These are phyloP conservation scores for Diadegma fenestrale DNA, from an alignment of 2,888 invertebrate genomes.

Conservation along the genomic window DNA sequence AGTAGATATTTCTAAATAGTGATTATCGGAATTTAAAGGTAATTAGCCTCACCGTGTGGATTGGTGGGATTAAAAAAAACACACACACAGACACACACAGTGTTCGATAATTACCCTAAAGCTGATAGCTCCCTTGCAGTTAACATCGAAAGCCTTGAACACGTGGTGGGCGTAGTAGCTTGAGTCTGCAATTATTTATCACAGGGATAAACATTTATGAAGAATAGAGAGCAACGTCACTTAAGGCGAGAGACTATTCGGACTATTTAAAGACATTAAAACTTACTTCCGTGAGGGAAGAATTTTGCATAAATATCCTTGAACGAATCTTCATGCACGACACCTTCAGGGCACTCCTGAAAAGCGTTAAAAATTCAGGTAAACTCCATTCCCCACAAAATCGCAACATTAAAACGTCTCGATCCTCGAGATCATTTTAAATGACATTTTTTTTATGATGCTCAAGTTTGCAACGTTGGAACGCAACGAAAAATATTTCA, in stretches of 20 bases:
- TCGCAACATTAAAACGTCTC: background rate
- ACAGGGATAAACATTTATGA: conserved; percentile 11
- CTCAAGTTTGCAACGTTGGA: no score
- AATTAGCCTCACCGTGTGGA: background rate
- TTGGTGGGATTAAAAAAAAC: conserved; percentile 13
- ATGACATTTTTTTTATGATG: no score
- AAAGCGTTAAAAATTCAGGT: conserved; percentile 82
- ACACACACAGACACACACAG: no score
- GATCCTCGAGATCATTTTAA: background rate
- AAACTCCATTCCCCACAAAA: background rate
- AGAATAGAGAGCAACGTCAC: conserved; percentile 6
- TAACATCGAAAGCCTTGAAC: conserved; percentile 99
- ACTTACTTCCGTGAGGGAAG: conserved; percentile 99
- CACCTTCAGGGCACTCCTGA: conserved; percentile 98
- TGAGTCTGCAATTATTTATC: conserved; percentile 90
- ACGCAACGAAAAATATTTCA: no score
- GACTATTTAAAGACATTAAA: conserved; percentile 9
- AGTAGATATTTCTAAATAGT: conserved; percentile 1
- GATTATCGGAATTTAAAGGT: background rate
- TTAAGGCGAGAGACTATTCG: background rate
- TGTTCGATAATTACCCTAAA: conserved; percentile 93
- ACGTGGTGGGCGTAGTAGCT: conserved; percentile 99
- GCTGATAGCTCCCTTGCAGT: conserved; percentile 98
- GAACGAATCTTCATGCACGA: conserved; percentile 98
- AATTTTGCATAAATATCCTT: conserved; percentile 99